These are phyloP conservation scores for Lepus timidus DNA, from an alignment of 2,113 vertebrate genomes.

Conservation along the genomic window DNA sequence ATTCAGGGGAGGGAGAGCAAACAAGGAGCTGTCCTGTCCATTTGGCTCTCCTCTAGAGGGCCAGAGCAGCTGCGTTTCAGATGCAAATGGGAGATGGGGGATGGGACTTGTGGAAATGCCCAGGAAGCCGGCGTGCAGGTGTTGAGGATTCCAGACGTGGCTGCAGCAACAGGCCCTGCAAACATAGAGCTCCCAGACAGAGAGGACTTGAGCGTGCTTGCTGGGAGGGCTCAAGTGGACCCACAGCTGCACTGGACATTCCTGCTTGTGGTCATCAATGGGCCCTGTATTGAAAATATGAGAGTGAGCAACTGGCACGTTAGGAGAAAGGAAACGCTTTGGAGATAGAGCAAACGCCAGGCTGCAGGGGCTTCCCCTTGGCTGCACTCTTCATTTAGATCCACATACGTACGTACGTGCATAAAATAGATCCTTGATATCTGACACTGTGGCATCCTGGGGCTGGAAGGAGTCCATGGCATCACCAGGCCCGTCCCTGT, in stretches of 20 bases:
- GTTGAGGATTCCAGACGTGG: constrained; percentile 86
- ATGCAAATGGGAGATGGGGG: constrained; percentile 79
- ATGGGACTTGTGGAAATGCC: constrained; percentile 69
- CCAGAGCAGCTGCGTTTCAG: constrained; percentile 85
- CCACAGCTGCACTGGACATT: constrained; percentile 85
- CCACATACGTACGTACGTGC: neutral
- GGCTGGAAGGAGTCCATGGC: constrained; percentile 39
- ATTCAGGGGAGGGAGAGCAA: constrained; percentile 56
- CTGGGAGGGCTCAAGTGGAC: constrained; percentile 78
- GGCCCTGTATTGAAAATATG: constrained; percentile 84
- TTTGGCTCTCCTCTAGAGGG: constrained; percentile 35
- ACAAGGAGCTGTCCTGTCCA: constrained; percentile 78
- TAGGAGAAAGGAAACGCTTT: constrained; percentile 81
- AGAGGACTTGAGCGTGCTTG: constrained; percentile 67
- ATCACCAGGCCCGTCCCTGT: neutral
- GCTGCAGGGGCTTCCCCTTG: constrained; percentile 23
- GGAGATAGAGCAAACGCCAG: constrained; percentile 65
- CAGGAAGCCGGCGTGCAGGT: constrained; percentile 87
- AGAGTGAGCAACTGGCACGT: constrained; percentile 85
- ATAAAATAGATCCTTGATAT: neutral
- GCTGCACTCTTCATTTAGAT: neutral
- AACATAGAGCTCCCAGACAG: constrained; percentile 72
- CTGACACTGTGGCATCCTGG: neutral
- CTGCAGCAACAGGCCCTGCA: constrained; percentile 65
- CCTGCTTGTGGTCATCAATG: constrained; percentile 85